These are phyloP conservation scores for Drosophila atripex DNA, from an alignment of 2,888 invertebrate species.

Conservation along the genomic window DNA sequence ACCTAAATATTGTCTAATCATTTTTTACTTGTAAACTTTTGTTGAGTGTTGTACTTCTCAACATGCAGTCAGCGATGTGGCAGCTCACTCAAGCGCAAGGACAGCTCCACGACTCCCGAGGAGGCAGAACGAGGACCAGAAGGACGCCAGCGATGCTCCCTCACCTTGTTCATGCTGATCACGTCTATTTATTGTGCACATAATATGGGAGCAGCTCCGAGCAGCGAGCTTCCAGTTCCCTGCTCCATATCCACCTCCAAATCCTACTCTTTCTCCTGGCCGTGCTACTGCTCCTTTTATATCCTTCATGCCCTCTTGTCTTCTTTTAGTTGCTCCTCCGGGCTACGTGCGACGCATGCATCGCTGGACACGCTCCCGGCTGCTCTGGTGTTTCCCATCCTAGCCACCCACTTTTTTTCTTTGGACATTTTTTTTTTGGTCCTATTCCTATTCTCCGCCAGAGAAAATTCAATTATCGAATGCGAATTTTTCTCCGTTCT, in stretches of 20 bases:
- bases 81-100: slow-evolving; percentile 71
- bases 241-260: slow-evolving; percentile 20
- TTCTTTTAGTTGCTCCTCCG: slow-evolving; percentile 58
- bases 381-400: slow-evolving; percentile 23
- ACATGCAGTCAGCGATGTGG: slow-evolving; percentile 69
- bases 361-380: slow-evolving; percentile 71
- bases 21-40: background rate
- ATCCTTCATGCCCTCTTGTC: slow-evolving; percentile 36
- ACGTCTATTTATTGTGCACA: slow-evolving; percentile 83
- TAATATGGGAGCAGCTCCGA: slow-evolving; percentile 80
- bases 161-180: slow-evolving; percentile 81
- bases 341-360: slow-evolving; percentile 77
- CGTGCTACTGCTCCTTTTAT: slow-evolving; percentile 11
- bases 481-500: slow-evolving; percentile 66
- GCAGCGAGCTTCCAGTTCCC: slow-evolving; percentile 25
- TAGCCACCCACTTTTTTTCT: slow-evolving; percentile 19
- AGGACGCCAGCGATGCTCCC: slow-evolving; percentile 50
- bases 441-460: slow-evolving; percentile 55
- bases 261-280: slow-evolving; percentile 11
- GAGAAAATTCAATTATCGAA: slow-evolving; percentile 78
- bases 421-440: slow-evolving; percentile 44
- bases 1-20: background rate
- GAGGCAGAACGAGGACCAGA: slow-evolving; percentile 18
- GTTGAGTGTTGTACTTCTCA: slow-evolving; percentile 50
- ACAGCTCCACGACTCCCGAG: slow-evolving; percentile 39